A percentile compares a stretch with the other conserved stretches of the same genome.
phyloP scores from a whole-genome alignment of 2,797 vertebrate species.

The Sebastes wilsoni region DNA sequence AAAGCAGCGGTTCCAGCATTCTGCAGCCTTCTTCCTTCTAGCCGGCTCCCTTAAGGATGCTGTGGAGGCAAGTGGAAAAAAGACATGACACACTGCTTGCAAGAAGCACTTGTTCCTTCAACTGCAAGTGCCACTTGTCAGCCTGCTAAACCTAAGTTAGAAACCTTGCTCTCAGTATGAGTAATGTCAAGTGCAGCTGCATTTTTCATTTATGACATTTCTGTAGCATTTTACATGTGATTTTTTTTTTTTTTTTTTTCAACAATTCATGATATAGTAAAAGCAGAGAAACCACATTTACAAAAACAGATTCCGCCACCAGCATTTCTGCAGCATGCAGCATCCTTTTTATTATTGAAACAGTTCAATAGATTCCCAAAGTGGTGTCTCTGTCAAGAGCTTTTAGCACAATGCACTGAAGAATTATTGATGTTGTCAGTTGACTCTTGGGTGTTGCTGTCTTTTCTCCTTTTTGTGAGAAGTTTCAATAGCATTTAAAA shows the following conservation, averaged over 20 bases:
- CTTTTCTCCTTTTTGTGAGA: constrained; percentile 3
- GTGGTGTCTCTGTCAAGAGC: constrained; percentile 35
- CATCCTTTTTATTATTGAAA: constrained; percentile 39
- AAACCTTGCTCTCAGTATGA: constrained; percentile 22
- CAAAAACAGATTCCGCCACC: neutral
- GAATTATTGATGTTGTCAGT: constrained; percentile 49
- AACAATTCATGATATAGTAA: neutral
- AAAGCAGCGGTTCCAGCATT: constrained; percentile 98
- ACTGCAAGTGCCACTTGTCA: constrained; percentile 11
- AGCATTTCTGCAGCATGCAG: neutral
- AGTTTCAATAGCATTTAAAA: constrained; percentile 10
- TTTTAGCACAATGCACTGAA: constrained; percentile 42
- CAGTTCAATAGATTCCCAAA: constrained; percentile 11
- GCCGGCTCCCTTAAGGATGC: constrained; percentile 97
- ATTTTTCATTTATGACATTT: constrained; percentile 10
- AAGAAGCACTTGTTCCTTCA: constrained; percentile 45
- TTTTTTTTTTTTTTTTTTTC: neutral
- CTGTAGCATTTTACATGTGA: neutral
- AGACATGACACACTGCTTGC: constrained; percentile 46
- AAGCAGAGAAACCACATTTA: constrained; percentile 20
- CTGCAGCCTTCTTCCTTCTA: constrained; percentile 96
- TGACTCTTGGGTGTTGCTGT: constrained; percentile 45
- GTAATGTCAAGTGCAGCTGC: constrained; percentile 15
- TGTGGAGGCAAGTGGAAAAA: constrained; percentile 89
- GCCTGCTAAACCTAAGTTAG: neutral